These are phyloP conservation scores for Falco columbarius DNA, from an alignment of 2,797 vertebrate genomes.

Conservation along the genomic window DNA sequence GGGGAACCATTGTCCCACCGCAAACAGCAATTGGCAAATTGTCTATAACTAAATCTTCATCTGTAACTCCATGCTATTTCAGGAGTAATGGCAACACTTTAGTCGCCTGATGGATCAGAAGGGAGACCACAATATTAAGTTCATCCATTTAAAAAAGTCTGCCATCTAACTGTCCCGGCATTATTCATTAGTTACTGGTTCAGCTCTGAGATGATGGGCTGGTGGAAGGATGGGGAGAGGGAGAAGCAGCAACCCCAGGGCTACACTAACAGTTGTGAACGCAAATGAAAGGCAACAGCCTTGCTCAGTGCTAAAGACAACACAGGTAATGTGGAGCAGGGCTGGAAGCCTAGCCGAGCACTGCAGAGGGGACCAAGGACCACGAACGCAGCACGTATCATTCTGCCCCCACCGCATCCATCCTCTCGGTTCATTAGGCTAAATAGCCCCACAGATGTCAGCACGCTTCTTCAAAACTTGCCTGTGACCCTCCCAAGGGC, in stretches of 20 bases:
- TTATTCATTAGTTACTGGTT: background rate
- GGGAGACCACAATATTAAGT: background rate
- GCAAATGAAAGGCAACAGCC: background rate
- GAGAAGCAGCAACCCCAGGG: background rate
- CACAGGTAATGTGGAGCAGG: rapidly evolving
- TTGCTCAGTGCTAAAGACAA: background rate
- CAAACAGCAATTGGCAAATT: background rate
- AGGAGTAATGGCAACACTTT: background rate
- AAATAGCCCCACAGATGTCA: background rate
- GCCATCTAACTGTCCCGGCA: background rate
- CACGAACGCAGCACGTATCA: rapidly evolving
- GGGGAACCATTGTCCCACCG: background rate
- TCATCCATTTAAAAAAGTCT: background rate
- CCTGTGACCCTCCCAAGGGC: background rate
- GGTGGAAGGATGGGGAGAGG: background rate
- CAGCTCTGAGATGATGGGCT: background rate
- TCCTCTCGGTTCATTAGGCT: background rate
- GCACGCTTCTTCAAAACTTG: background rate
- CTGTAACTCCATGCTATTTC: background rate
- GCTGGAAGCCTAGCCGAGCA: too few relatives aligned
- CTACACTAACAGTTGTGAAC: background rate
- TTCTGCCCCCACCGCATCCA: background rate
- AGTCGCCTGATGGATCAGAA: background rate
- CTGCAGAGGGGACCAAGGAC: background rate
- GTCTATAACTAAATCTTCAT: background rate